Evolutionary conservation across 1,140 invertebrate species (phyloP).

Genomic region (Drosophila sechellia): DNA sequence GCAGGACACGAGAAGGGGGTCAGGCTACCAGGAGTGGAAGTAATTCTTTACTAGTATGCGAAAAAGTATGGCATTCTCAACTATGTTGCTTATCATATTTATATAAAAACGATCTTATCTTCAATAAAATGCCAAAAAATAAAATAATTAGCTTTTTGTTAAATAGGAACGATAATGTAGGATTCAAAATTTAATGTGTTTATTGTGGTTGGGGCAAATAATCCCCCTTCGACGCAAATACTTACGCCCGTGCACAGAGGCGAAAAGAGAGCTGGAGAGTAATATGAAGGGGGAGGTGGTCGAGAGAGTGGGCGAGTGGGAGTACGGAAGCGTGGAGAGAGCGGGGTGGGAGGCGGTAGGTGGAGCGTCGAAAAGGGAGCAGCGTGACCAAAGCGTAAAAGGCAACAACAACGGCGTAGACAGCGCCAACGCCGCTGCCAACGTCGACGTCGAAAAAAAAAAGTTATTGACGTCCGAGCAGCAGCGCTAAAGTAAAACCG

Average conservation of each 20-base stretch:
- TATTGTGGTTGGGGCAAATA: too few relatives aligned
- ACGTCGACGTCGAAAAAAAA: slow-evolving; percentile 24
- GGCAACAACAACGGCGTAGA: slow-evolving; percentile 17
- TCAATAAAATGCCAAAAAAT: not conserved
- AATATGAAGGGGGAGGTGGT: not conserved
- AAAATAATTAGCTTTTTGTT: not conserved
- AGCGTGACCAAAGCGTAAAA: slow-evolving; percentile 15
- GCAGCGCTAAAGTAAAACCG: slow-evolving; percentile 38
- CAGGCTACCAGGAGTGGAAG: not conserved
- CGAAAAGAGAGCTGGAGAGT: slow-evolving; percentile 6
- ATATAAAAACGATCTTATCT: too few relatives aligned
- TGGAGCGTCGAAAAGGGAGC: slow-evolving; percentile 26
- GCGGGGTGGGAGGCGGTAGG: slow-evolving; percentile 2
- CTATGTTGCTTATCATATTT: too few relatives aligned
- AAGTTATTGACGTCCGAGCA: slow-evolving; percentile 44
- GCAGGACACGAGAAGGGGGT: slow-evolving; percentile 11
- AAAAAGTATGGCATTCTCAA: too few relatives aligned
- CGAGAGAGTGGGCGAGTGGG: slow-evolving; percentile 11
- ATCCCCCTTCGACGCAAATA: not conserved
- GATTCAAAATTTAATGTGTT: too few relatives aligned
- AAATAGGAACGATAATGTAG: not conserved
- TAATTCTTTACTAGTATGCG: too few relatives aligned
- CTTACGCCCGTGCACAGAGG: not conserved
- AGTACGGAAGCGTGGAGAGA: slow-evolving; percentile 12
- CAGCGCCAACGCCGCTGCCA: slow-evolving; percentile 20